A percentile compares a stretch with the other conserved stretches of the same genome.
These are phyloP conservation scores for Aegypius monachus DNA, from an alignment of 2,113 vertebrate species.

Conservation along the genomic window DNA sequence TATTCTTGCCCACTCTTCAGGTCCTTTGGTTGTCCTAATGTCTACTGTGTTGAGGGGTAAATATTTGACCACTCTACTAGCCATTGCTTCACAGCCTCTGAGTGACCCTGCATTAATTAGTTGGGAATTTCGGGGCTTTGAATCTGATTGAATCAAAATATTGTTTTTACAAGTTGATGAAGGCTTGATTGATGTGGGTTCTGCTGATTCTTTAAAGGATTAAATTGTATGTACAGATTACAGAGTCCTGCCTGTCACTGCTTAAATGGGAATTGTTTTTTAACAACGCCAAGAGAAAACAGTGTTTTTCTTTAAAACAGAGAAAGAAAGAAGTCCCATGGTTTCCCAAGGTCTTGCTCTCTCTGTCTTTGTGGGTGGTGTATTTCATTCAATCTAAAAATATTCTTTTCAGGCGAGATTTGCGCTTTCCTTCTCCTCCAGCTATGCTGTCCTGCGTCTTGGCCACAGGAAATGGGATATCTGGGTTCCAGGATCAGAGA, in stretches of 20 bases:
- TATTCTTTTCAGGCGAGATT: neutral
- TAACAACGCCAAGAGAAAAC: conserved; percentile 45
- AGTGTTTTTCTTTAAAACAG: conserved; percentile 46
- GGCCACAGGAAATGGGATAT: neutral
- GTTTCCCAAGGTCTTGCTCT: conserved; percentile 9
- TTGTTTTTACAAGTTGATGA: conserved; percentile 98
- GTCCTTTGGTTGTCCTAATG: conserved; percentile 54
- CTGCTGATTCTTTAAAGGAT: conserved; percentile 93
- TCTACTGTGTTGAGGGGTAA: conserved; percentile 71
- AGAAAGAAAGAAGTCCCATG: neutral
- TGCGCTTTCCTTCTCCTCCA: neutral
- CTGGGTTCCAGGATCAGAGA: neutral
- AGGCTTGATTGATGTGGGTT: conserved; percentile 97
- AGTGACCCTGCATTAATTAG: conserved; percentile 86
- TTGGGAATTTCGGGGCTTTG: conserved; percentile 76
- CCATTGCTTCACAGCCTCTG: conserved; percentile 57
- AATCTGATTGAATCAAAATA: conserved; percentile 96
- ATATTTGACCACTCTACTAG: conserved; percentile 78
- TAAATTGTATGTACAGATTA: conserved; percentile 98
- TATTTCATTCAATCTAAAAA: conserved; percentile 34
- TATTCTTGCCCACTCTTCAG: conserved; percentile 61
- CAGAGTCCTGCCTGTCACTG: conserved; percentile 75
- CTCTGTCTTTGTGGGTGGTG: neutral
- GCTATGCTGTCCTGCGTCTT: neutral
- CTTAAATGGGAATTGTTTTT: conserved; percentile 69